Conservation (phyloP, 2,888 invertebrate species). For the Eristalis intricaria region DNA sequence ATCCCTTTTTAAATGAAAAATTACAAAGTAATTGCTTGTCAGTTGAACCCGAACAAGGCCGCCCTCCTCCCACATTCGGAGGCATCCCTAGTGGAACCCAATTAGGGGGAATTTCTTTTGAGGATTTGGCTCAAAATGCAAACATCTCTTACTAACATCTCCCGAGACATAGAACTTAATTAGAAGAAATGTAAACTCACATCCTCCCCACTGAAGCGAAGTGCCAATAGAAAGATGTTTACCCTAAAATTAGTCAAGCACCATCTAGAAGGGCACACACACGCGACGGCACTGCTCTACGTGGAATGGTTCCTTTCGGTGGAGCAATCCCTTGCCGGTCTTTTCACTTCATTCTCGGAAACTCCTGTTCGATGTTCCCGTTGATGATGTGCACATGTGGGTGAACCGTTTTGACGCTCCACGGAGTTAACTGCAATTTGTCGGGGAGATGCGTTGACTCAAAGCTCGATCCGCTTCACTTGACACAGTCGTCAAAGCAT, state of each 20-base stretch:
- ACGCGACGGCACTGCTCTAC: background rate
- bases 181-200: background rate
- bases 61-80: background rate
- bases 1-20: background rate
- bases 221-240: background rate
- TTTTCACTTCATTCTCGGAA: background rate
- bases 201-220: background rate
- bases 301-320: no score
- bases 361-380: background rate
- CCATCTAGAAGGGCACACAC: background rate
- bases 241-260: slow-evolving; percentile 12
- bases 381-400: background rate
- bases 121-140: background rate
- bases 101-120: background rate
- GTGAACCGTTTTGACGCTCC: background rate
- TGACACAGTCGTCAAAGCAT: slow-evolving; percentile 20
- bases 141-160: background rate
- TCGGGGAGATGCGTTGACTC: background rate
- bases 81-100: background rate
- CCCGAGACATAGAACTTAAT: background rate
- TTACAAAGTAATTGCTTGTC: background rate
- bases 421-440: background rate
- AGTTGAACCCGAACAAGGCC: background rate
- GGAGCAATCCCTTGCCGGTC: background rate
- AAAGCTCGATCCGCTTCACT: slow-evolving; percentile 15